Evolutionary conservation across 2,797 vertebrate species (phyloP).

Genomic region (Malurus splendens): DNA sequence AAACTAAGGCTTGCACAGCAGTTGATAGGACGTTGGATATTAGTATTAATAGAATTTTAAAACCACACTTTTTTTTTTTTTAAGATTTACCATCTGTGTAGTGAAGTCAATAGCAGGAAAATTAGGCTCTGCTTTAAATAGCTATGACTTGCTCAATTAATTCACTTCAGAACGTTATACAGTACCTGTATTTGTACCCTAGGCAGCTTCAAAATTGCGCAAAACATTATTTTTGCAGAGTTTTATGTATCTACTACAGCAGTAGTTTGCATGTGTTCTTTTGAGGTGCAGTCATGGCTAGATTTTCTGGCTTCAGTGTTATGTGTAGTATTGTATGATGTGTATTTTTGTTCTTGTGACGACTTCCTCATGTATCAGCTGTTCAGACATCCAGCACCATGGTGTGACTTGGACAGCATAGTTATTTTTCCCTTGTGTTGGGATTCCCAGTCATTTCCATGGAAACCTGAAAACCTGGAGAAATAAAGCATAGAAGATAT

Average conservation of each 20-base stretch:
- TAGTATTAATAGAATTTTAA: neutral
- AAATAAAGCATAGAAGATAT: neutral
- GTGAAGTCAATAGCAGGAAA: neutral
- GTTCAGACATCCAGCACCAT: neutral
- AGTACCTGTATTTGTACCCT: neutral
- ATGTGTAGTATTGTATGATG: neutral
- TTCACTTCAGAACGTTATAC: neutral
- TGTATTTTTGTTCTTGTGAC: neutral
- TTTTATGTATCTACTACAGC: neutral
- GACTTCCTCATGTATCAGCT: neutral
- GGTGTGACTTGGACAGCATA: constrained; percentile 24
- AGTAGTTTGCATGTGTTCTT: neutral
- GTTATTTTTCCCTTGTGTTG: constrained; percentile 12
- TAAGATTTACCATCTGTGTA: constrained; percentile 1
- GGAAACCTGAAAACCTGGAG: constrained; percentile 14
- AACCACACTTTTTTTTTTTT: neutral
- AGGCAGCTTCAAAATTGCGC: neutral
- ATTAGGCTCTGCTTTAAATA: constrained; percentile 20
- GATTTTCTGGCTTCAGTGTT: neutral
- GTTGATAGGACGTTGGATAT: neutral
- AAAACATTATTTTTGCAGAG: neutral
- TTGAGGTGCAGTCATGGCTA: neutral
- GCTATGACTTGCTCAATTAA: neutral
- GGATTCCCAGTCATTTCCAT: constrained; percentile 46
- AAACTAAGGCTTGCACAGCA: neutral